Percentiles rank a stretch among this genome's conserved stretches.
These are phyloP conservation scores for Corythornis cristatus DNA, from an alignment of 2,113 vertebrate genomes.

Conservation along the genomic window DNA sequence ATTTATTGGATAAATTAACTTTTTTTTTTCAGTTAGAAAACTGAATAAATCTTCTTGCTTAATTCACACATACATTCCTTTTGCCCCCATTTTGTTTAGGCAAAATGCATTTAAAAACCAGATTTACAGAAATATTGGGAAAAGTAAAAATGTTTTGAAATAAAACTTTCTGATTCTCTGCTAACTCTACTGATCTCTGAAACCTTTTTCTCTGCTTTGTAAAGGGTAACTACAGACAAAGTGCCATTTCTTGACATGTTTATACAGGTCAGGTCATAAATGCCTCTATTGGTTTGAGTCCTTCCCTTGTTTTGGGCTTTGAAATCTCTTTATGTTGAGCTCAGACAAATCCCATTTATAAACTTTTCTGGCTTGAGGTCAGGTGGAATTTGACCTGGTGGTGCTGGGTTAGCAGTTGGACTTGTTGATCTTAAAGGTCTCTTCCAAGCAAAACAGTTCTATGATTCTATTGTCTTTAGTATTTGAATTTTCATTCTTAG, in stretches of 20 bases:
- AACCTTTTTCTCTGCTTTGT: background rate
- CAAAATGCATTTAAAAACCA: background rate
- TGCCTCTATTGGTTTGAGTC: background rate
- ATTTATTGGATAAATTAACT: background rate
- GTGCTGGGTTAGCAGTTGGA: background rate
- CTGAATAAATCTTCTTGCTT: background rate
- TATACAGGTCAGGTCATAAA: background rate
- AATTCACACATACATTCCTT: background rate
- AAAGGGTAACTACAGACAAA: background rate
- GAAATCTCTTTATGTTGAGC: background rate
- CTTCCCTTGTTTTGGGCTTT: background rate
- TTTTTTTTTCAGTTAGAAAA: background rate
- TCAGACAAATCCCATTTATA: background rate
- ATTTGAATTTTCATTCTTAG: background rate
- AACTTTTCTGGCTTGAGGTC: background rate
- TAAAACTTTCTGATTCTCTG: background rate
- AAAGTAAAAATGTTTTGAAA: background rate
- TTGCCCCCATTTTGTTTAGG: background rate
- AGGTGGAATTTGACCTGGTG: background rate
- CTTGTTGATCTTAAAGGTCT: background rate
- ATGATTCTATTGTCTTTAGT: background rate
- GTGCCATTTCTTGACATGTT: background rate
- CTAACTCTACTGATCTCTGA: background rate
- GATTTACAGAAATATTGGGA: background rate
- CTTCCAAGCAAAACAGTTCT: background rate